phyloP scores from a whole-genome alignment of 2,797 vertebrate genomes.

The Phoebastria nigripes region DNA sequence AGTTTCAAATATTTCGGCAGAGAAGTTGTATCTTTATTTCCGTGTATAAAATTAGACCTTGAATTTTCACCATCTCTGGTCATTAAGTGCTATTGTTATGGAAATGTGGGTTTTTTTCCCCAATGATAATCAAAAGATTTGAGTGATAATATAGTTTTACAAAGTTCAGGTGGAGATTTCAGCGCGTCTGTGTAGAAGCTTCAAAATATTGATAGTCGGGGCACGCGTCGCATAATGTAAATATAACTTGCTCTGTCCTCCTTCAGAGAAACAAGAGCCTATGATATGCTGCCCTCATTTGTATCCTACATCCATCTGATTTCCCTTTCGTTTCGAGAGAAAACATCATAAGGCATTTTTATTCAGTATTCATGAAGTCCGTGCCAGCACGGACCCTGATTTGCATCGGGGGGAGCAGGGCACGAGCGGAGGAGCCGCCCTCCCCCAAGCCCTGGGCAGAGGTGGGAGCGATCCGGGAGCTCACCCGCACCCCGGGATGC shows the following conservation, averaged over 20 bases:
- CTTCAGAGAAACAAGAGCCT: not conserved
- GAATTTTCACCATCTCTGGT: constrained; percentile 2
- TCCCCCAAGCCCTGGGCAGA: accelerated
- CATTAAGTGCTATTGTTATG: constrained; percentile 20
- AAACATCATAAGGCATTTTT: not conserved
- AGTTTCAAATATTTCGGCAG: constrained; percentile 31
- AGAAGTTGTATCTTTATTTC: constrained; percentile 13
- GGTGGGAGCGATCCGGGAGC: not conserved
- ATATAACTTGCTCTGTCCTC: not conserved
- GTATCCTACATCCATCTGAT: not conserved
- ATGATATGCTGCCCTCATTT: not conserved
- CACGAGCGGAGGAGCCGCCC: accelerated
- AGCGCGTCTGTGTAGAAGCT: accelerated
- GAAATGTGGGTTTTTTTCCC: not conserved
- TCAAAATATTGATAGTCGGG: not conserved
- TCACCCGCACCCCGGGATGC: accelerated
- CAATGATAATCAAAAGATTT: not conserved
- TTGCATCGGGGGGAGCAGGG: accelerated
- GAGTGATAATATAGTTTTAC: not conserved
- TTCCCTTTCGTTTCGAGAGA: not conserved
- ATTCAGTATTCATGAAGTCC: not conserved
- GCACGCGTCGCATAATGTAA: not conserved
- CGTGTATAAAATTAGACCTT: constrained; percentile 9
- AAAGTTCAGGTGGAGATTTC: constrained; percentile 28
- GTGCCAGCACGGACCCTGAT: accelerated